These are phyloP conservation scores for Sitta carolinensis DNA, from an alignment of 2,797 vertebrate species.

Conservation along the genomic window DNA sequence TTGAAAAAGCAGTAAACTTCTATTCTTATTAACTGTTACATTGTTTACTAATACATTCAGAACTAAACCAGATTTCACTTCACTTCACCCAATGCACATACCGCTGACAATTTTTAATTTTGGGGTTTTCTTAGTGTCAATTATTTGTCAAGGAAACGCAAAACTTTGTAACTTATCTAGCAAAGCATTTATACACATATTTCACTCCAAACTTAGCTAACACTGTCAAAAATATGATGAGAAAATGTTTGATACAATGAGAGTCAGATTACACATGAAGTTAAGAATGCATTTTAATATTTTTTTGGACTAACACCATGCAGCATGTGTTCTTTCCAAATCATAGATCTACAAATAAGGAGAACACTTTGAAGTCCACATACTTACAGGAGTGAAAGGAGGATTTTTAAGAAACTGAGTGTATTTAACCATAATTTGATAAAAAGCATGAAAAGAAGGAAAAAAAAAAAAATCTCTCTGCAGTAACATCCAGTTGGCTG, in stretches of 20 bases:
- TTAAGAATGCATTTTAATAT: neutral
- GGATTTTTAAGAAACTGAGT: neutral
- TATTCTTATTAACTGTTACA: neutral
- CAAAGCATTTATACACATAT: neutral
- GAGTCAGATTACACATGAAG: neutral
- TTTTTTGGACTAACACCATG: neutral
- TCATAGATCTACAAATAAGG: neutral
- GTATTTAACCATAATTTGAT: neutral
- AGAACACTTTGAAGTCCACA: neutral
- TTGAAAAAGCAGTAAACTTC: neutral
- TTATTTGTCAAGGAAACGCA: neutral
- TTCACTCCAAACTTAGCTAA: neutral
- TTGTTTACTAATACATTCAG: neutral
- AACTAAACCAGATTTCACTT: neutral
- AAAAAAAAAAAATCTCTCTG: neutral
- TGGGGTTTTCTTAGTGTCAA: neutral
- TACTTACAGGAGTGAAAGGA: neutral
- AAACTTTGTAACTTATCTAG: neutral
- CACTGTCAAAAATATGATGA: neutral
- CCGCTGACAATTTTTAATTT: neutral
- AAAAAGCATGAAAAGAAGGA: neutral
- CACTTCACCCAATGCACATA: neutral
- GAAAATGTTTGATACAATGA: neutral
- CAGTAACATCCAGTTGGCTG: slow-evolving; percentile 7
- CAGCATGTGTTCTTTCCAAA: neutral